Conservation (phyloP, 2,113 vertebrate genomes). For the Cephalophus harveyi region DNA sequence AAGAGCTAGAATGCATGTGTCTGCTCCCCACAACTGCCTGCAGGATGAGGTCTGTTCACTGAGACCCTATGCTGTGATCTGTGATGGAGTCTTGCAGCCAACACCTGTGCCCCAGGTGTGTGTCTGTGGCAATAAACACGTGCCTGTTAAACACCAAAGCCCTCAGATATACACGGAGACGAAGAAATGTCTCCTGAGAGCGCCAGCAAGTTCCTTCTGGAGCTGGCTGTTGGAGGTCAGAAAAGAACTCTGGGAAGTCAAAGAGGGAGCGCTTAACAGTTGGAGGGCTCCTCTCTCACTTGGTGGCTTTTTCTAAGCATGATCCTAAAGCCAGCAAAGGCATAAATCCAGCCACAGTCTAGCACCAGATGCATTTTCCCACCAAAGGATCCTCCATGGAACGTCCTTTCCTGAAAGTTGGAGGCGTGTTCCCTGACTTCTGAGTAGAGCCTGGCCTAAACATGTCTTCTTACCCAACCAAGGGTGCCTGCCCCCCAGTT, state of each 20-base stretch:
- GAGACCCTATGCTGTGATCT: not conserved
- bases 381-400: not conserved
- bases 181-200: not conserved
- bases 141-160: not conserved
- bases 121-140: not conserved
- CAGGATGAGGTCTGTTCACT: not conserved
- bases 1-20: not conserved
- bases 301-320: not conserved
- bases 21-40: not conserved
- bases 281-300: not conserved
- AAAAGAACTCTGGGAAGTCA: not conserved
- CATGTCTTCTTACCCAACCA: not conserved
- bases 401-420: not conserved
- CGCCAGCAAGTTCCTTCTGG: not conserved
- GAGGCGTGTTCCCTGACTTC: not conserved
- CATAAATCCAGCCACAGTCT: not conserved
- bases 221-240: not conserved
- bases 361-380: not conserved
- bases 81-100: not conserved
- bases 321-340: not conserved
- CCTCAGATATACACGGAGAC: not conserved
- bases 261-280: accelerated
- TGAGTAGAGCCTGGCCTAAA: not conserved
- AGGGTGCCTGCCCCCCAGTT: not conserved
- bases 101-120: not conserved